Percentiles rank a stretch among this genome's conserved stretches.
Evolutionary conservation across 1,140 invertebrate genomes (phyloP).

Genomic region (Drosophila ohnishii): DNA sequence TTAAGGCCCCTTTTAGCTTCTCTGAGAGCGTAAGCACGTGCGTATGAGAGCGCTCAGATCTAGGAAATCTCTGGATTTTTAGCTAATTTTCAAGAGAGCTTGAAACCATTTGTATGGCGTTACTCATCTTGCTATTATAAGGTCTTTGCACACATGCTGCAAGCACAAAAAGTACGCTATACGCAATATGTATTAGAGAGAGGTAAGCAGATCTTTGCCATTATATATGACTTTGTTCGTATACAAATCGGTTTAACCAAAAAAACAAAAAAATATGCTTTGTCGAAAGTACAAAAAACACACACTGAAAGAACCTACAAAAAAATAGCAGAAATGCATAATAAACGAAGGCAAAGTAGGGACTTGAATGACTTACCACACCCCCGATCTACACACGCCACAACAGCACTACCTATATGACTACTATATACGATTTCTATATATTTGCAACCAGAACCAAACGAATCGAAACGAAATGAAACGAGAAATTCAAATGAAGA

Average conservation of each 20-base stretch:
- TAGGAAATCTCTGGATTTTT: background rate
- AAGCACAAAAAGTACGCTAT: slow-evolving; percentile 64
- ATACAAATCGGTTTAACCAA: slow-evolving; percentile 75
- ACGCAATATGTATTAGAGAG: slow-evolving; percentile 56
- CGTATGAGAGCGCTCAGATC: too few species aligned
- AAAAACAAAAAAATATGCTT: slow-evolving; percentile 54
- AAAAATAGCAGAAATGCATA: slow-evolving; percentile 8
- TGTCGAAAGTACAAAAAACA: slow-evolving; percentile 68
- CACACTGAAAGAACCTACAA: slow-evolving; percentile 48
- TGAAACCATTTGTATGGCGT: background rate
- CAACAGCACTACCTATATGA: slow-evolving; percentile 29
- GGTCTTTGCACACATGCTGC: slow-evolving; percentile 50
- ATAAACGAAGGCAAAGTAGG: slow-evolving; percentile 12
- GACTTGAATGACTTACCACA: slow-evolving; percentile 35
- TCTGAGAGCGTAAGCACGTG: too few species aligned
- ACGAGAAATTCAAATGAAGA: slow-evolving; percentile 57
- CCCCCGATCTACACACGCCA: slow-evolving; percentile 35
- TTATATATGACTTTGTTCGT: slow-evolving; percentile 54
- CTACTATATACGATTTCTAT: slow-evolving; percentile 35
- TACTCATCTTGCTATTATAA: background rate
- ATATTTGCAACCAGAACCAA: slow-evolving; percentile 29
- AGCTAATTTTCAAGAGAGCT: background rate
- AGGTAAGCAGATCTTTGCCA: slow-evolving; percentile 52
- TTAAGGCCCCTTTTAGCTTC: background rate
- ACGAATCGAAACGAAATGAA: slow-evolving; percentile 28